Evolutionary conservation across 2,888 invertebrate genomes (phyloP).

Genomic region (Zhuqinia jingwanae): DNA sequence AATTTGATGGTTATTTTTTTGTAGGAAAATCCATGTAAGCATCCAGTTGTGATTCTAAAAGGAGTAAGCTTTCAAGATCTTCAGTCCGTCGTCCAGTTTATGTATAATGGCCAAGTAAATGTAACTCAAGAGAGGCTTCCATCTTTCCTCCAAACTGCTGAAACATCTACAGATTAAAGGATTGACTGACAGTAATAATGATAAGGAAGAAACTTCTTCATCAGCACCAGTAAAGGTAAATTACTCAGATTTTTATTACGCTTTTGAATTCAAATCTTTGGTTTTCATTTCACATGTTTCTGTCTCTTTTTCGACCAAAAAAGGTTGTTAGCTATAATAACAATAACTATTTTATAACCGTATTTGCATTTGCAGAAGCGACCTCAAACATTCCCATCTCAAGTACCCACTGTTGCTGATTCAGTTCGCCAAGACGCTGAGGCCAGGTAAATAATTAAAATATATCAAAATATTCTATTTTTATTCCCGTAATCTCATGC

Average conservation of each 20-base stretch:
- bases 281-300: neutral
- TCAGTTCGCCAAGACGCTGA: conserved; percentile 58
- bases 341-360: neutral
- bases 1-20: neutral
- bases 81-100: conserved; percentile 89
- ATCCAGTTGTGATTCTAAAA: conserved; percentile 90
- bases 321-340: neutral
- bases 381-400: conserved; percentile 66
- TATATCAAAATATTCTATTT: too few relatives aligned
- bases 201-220: conserved; percentile 80
- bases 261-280: too few relatives aligned
- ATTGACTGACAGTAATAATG: conserved; percentile 84
- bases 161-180: conserved; percentile 89
- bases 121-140: conserved; percentile 90
- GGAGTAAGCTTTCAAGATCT: conserved; percentile 90
- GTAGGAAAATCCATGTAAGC: conserved; percentile 80
- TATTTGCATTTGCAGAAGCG: conserved; percentile 46
- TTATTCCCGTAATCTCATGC: too few relatives aligned
- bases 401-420: conserved; percentile 34
- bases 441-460: too few relatives aligned
- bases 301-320: neutral
- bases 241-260: too few relatives aligned
- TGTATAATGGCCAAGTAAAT: conserved; percentile 91
- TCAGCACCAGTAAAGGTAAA: conserved; percentile 55
- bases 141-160: conserved; percentile 89